Evolutionary conservation across 2,888 invertebrate genomes (phyloP), one percentile per base, ranked within the genome.

Genomic region (Latheticus oryzae): DNA sequence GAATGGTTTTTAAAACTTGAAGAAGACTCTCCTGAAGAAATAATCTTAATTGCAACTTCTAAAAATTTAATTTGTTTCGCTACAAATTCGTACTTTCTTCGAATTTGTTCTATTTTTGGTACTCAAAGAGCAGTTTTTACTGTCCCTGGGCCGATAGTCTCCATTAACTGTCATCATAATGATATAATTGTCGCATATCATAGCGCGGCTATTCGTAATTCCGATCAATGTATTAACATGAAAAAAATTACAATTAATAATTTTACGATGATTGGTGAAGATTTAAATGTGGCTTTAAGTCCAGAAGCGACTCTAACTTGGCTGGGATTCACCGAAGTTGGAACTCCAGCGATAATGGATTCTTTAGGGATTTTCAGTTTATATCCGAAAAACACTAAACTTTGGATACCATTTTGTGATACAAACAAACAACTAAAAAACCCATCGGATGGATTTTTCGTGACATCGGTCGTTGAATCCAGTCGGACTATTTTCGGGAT

Each of bases 41-140:
- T 89, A 0, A 74, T 87, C 37, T 88, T 89, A 21, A 77, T 88
- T 43, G 80, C 83, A 0, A 78, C 84, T 66, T 89, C 89, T 0
- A 85, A 90, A 43, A 88, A 88, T 2, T 83, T 95, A 70, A 84
- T 96, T 16, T 95, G 91, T 0, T 86, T 88, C 48, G 91, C 89
- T 1, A 95, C 95, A 0, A 85, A 84, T 65, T 83, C 83, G 48
- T 82, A 93, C 12, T 84, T 89, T 64, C 77, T 98, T 38, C 81
- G 97, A n/a, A 78, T 97, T 2, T 96, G 90, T 77, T 90, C 91
- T 2, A 81, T 91, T 5, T 87, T 89, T 78, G 98, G 98, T 33
- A 88, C 92, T 0, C 97, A 98, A 80, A 84, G 89, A 70, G 90
- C 91, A 73, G 78, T 90, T 4, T 78, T 93, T 43, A 84, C 86